phyloP scores from a whole-genome alignment of 2,797 vertebrate genomes.

The Huso huso region DNA sequence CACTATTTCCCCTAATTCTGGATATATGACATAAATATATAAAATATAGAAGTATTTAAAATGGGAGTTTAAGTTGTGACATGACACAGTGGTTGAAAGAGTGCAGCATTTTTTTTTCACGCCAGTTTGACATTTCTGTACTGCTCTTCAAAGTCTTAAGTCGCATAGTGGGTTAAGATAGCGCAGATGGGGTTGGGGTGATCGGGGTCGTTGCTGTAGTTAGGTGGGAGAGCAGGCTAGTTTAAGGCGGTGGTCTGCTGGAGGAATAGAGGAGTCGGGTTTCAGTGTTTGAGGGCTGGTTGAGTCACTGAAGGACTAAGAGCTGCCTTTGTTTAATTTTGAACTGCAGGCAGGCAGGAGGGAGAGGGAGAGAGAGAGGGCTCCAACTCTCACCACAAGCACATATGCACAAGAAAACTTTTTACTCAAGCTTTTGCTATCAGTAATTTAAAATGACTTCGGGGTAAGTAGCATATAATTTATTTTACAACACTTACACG shows the following conservation, averaged over 20 bases:
- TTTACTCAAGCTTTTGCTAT: conserved; percentile 27
- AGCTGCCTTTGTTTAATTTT: conserved; percentile 80
- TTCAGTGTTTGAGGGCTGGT: conserved; percentile 65
- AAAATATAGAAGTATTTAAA: neutral
- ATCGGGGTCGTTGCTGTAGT: conserved; percentile 5
- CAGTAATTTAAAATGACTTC: conserved; percentile 47
- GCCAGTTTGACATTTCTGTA: neutral
- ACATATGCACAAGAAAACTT: conserved; percentile 39
- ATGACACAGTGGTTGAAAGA: too few relatives aligned
- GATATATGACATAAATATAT: neutral
- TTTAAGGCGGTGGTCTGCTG: conserved; percentile 49
- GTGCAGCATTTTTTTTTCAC: too few relatives aligned
- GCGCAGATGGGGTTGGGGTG: neutral
- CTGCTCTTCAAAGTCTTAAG: neutral
- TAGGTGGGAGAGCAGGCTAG: conserved; percentile 25
- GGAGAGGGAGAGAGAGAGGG: conserved; percentile 28
- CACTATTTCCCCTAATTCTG: neutral
- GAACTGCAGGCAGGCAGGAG: conserved; percentile 42
- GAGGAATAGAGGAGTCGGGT: conserved; percentile 63
- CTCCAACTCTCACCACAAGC: conserved; percentile 39
- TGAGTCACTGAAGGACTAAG: conserved; percentile 63
- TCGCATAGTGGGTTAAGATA: neutral
- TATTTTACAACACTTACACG: neutral
- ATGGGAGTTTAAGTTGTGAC: neutral
- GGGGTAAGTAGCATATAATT: conserved; percentile 35